These are phyloP conservation scores for Paradoxurus hermaphroditus DNA, from an alignment of 2,113 vertebrate genomes.

Conservation along the genomic window DNA sequence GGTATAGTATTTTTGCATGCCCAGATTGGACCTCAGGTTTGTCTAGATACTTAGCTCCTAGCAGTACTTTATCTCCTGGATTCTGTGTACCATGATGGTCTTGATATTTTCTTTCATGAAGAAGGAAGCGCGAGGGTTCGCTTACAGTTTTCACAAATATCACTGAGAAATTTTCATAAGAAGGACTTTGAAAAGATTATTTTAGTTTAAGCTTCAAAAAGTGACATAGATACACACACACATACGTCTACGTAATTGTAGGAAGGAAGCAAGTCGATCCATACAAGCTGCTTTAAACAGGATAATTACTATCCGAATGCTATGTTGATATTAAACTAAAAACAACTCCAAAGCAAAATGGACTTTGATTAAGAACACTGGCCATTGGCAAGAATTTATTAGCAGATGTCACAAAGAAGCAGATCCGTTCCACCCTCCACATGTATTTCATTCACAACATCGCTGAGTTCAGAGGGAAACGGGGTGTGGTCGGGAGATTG, in stretches of 20 bases:
- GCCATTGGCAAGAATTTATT: constrained; percentile 2
- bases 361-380: constrained; percentile 48
- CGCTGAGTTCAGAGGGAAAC: background rate
- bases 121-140: background rate
- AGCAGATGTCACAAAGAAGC: constrained; percentile 20
- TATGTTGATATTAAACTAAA: constrained; percentile 45
- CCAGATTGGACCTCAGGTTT: background rate
- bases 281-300: background rate
- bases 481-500: too few relatives aligned
- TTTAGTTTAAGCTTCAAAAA: background rate
- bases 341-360: constrained; percentile 17
- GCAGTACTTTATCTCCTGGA: background rate
- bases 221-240: background rate
- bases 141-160: background rate
- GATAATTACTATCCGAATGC: constrained; percentile 17
- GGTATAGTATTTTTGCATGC: background rate
- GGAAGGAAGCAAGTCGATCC: background rate
- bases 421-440: too few relatives aligned
- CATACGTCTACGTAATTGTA: background rate
- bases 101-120: background rate
- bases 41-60: background rate
- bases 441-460: accelerated
- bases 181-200: background rate
- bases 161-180: background rate
- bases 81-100: background rate